These are phyloP conservation scores for Zosterops pallidus DNA, from an alignment of 2,113 vertebrate genomes.

Conservation along the genomic window DNA sequence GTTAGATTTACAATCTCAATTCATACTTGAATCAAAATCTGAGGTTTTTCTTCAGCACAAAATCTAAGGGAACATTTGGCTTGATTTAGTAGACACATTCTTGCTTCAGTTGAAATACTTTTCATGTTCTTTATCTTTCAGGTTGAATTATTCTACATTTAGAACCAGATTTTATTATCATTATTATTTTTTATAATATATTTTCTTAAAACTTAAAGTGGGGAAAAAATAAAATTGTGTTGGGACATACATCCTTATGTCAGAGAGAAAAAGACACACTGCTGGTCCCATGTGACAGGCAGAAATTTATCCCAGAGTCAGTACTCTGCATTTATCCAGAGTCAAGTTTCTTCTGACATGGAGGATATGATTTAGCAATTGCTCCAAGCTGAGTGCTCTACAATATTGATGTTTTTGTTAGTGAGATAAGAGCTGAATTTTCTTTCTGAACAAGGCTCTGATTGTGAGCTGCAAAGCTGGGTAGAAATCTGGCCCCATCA, in stretches of 20 bases:
- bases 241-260: background rate
- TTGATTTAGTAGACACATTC: background rate
- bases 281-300: background rate
- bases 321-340: background rate
- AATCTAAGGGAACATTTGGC: background rate
- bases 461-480: background rate
- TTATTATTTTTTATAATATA: background rate
- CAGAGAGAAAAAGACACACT: background rate
- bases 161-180: background rate
- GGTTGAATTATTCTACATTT: background rate
- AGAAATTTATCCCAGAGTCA: background rate
- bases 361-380: background rate
- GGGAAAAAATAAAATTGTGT: background rate
- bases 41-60: background rate
- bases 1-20: background rate
- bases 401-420: background rate
- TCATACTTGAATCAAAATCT: background rate
- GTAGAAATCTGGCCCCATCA: background rate
- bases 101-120: background rate
- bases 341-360: background rate
- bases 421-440: slow-evolving; percentile 8
- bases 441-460: background rate
- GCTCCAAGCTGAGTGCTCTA: background rate
- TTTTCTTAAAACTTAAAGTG: background rate
- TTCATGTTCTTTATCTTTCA: background rate